Evolutionary conservation across 2,113 vertebrate species (phyloP), one percentile per base, ranked within the genome.

Genomic region (Camelus bactrianus): DNA sequence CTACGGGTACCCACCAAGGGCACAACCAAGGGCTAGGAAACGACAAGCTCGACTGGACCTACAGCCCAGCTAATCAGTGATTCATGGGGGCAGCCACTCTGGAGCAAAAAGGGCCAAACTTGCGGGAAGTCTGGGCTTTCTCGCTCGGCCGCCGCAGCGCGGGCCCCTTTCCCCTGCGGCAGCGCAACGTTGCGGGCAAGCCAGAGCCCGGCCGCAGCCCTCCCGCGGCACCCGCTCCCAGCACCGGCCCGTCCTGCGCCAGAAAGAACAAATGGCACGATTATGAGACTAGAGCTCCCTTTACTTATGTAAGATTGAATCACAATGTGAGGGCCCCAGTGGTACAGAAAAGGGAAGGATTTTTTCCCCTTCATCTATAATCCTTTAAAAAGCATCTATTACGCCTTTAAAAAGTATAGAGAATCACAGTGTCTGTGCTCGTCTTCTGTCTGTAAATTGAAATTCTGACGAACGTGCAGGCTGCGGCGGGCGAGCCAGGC

Each of bases 311-410:
- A 19, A 15, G 15, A 77, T 0, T 10, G 77, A 62, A 77, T 56
- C 90, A 24, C 84, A 70, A n/a, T 19, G 46, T 48, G 54, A 64
- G 76, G 75, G 58, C 19, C 38, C n/a, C 50, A 14, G 26, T 22
- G 72, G 67, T 62, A 22, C 50, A 4, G 62, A 72, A 32, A 69
- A 88, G n/a, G 26, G 46, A n/a, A 54, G 11, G 48, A 16, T 28
- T 70, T 64, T 50, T 50, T 62, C 48, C 62, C 48, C 62, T n/a
- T 62, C 81, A 83, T 15, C 60, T 35, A 72, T 28, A 67, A 19
- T 82, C 76, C 38, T 89, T 91, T 72, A 65, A 90, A 91, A 82
- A n/a, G 7, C 46, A 69, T 54, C 77, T 58, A 46, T 65, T 52
- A 64, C 1, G 28, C 72, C 72, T 93, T 56, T 35, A 15, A 50